Base-by-base conservation (phyloP, 1,140 invertebrate species). In the Chironomus striatipennis region DNA sequence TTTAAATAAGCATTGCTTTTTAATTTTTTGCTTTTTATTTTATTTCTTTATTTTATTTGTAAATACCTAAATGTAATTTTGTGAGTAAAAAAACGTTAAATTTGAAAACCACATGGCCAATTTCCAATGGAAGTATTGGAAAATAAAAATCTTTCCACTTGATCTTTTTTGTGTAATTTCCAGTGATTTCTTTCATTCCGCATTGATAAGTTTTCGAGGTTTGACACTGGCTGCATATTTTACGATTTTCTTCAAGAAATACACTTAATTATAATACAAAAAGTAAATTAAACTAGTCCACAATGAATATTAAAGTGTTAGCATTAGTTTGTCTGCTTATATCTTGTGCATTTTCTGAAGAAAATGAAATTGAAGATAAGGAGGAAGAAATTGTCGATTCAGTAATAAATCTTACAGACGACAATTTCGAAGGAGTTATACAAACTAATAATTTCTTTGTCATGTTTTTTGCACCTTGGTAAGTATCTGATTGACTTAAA, bases 391-490 rank as follows among this genome's bases (percentile, higher is more conserved):
- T 77, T 2, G 73, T 77, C 3, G 80, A 82, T 57, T 76, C 84
- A 64, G 86, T 88, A 8, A 75, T 86, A 7, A 83, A 81, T 10
- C 80, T 93, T n/a, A 89, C 85, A n/a, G 86, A 87, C 24, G 87
- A 88, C 1, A 90, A 82, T 76, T 95, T 95, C 78, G 84, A 89
- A 70, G 80, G 88, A 57, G 85, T 84, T 75, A 85, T 93, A 17
- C 81, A 86, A 43, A 85, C 84, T 77, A 89, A 88, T 64, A 79
- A 89, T 47, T 87, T 87, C 1, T 91, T 93, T 78, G 86, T 92
- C 7, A 90, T 91, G 80, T 93, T 92, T 79, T 92, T 88, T 80
- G 90, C 90, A 15, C 90, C 90, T 9, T 92, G 91, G 90, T 88
- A 82, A 84, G 82, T 7, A 70, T 7, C 1, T 67, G n/a, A 67